Evolutionary conservation across 2,888 invertebrate species (phyloP), one percentile per base, ranked within the genome.

Genomic region (Ommatoiulus sabulosus): DNA sequence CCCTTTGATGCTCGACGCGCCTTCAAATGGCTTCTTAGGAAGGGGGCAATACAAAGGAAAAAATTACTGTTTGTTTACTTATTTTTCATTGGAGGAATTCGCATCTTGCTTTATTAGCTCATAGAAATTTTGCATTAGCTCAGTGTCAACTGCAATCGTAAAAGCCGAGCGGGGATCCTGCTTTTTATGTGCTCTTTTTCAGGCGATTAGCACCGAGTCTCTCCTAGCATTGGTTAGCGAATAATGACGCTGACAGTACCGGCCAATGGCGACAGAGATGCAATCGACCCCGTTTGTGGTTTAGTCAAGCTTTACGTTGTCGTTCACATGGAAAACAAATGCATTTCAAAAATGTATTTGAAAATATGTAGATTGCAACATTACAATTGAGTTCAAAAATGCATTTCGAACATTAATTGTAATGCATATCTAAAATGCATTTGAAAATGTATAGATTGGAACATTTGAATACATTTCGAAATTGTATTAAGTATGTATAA

Each of bases 61-160:
- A 63, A 63, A 35, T 20, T 5, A 12, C 63, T 20, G 20, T 63
- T 63, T 63, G 63, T 63, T 63, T 63, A 63, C 63, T 63, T 63
- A 20, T 63, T 63, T 63, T 63, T 20, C 63, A 63, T 63, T 63
- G 63, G 63, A 63, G 20, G 63, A 63, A 63, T 63, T 63, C 63
- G 20, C 63, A 63, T 63, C 63, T 63, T 20, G 20, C 20, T 63
- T 63, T 63, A 63, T 63, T 63, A 63, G 63, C 20, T 63, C 20
- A 20, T 20, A 20, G 6, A 63, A 63, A 63, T 20, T 63, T 20
- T 63, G n/a, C 63, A 63, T n/a, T n/a, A 12, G 20, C n/a, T 63
- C 20, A 63, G 20, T 15, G 63, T n/a, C 20, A 20, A 63, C n/a
- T 6, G n/a, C 7, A n/a, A 20, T 20, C 20, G n/a, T 63, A 63